Base-by-base conservation (phyloP, 2,888 invertebrate genomes). In the Tipula unca region DNA sequence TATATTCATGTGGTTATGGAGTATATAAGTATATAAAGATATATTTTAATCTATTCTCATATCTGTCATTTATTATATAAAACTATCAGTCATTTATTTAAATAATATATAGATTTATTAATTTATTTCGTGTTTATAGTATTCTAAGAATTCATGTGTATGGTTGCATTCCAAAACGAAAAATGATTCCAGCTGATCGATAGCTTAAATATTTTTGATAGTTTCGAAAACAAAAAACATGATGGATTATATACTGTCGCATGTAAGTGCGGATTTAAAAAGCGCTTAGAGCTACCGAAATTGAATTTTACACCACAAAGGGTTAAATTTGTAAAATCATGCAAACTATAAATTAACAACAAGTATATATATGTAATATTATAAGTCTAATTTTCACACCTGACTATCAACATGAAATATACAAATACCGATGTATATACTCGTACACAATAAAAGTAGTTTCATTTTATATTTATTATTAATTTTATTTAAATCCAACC, bases 1-100 rank as follows among this genome's bases (percentile, higher is more conserved):
- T n/a, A n/a, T 69, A 6, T 32, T 69, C 69, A 25, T 69, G 69
- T 69, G 69, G 69, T 69, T 69, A 69, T 69, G n/a, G n/a, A n/a
- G n/a, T n/a, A n/a, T n/a, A n/a, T n/a, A n/a, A n/a, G n/a, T n/a
- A n/a, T n/a, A n/a, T n/a, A n/a, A 48, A 69, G 69, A 69, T 25
- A 69, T 13, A 25, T 10, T 25, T 8, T 69, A 69, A 69, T 69
- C 69, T 69, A 69, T 69, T 69, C 69, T 25, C 69, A 69, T 69
- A 69, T 69, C 69, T 69, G 69, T 69, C 69, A 69, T 69, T 69
- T 69, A 69, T 69, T 25, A 69, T 13, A 69, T 69, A 69, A 69
- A 69, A 69, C 69, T 69, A 69, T 69, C 69, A 69, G 69, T 69
- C 69, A 69, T 69, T 69, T 69, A 69, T 69, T 69, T 69, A 69